Base-by-base conservation (phyloP, 2,888 invertebrate genomes). In the Endotricha flammealis region DNA sequence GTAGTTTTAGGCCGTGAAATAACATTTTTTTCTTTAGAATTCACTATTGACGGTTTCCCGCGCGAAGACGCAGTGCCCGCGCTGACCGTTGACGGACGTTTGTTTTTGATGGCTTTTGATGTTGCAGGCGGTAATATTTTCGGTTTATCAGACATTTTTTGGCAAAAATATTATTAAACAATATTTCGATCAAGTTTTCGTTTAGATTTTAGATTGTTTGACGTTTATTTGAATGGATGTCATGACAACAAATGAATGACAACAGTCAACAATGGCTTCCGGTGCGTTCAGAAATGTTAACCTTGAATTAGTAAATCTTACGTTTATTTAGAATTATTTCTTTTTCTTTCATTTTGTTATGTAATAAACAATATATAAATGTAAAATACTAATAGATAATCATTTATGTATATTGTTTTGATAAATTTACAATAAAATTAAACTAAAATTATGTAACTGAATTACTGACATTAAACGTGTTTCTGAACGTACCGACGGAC, bases 61-160 rank as follows among this genome's bases (percentile, higher is more conserved):
- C 70, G 63, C 0, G 64, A 64, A 0, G 76, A 53, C 3, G 62
- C 38, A 0, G 49, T 30, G 1, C 68, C 49, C 1, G 41, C 35
- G 32, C 49, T 56, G 0, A 57, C 59, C 0, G 64, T 66, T 2
- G 70, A 57, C 1, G 64, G 60, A 0, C 77, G 69, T 42, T 64
- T 73, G 0, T 47, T 32, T 53, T 67, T 70, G 2, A 57, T 9
- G 0, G 46, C 39, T 53, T 62, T 76, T 1, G 64, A 42, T 2
- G 55, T 22, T 1, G 69, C 64, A 3, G 51, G 51, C 1, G 57
- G 53, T 27, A 73, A 66, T 4, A 38, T 45, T 53, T 69, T 76
- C 5, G 56, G 47, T 69, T 71, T 80, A 50, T 80, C 79, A 31
- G 71, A 50, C 76, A 76, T 78, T 51, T 46, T 55, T 27, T 11